Evolutionary conservation across 2,888 invertebrate species (phyloP), one percentile per base, ranked within the genome.

Genomic region (Melinaea marsaeus): DNA sequence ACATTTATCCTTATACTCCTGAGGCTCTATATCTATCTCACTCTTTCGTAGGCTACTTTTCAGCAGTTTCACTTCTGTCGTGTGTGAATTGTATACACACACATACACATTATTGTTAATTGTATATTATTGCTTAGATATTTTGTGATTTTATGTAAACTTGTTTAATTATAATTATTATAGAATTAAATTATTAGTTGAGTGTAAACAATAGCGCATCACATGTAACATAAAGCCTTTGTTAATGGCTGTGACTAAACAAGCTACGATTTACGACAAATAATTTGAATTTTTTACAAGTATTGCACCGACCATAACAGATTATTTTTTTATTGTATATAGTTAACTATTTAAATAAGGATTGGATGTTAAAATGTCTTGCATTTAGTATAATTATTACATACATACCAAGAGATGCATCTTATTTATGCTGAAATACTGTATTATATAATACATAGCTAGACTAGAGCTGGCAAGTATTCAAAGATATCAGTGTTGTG

Each of bases 221-320:
- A 61, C 55, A 58, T 58, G 55, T 47, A 60, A 51, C 55, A 13
- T 13, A 9, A 33, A 61, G 60, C 57, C 60, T 57, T 57, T 5
- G 34, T 63, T 61, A 47, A 47, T 64, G 66, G 63, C 61, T 66
- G 66, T 66, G 63, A 66, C 60, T 46, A 57, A 37, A 55, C n/a
- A 33, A 2, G 42, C 45, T 59, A 59, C 9, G 7, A 11, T 61
- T 58, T 58, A 13, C 22, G 32, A 35, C 57, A 57, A 60, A 48
- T 55, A 48, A 13, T 45, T 11, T 35, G 37, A 57, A 58, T 35
- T 13, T n/a, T 46, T n/a, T 59, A 47, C 57, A 57, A 63, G 5
- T 7, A 7, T 37, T 64, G 57, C 55, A 64, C 61, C 4, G 34
- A 56, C 55, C 58, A 55, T 55, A 37, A 48, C 42, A 34, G 9